Evolutionary conservation across 1,140 invertebrate genomes (phyloP), one percentile per base, ranked within the genome.

Genomic region (Cherax quadricarinatus): DNA sequence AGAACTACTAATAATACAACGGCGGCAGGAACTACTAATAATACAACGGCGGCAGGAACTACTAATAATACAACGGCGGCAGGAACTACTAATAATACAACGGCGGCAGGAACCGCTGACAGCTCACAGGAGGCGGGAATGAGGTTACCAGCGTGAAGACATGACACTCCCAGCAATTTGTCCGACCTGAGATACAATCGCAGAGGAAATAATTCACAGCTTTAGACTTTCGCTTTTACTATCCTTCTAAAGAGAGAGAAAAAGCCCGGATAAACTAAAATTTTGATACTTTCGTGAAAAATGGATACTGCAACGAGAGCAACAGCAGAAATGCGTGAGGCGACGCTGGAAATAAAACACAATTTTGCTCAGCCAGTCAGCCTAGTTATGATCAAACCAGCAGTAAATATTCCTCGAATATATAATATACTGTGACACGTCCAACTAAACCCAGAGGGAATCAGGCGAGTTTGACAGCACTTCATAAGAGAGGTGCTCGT

Each of bases 401-500:
- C 70, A 30, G 12, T 75, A 75, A 75, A 85, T 70, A 85, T 49
- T 48, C 14, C 75, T 9, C 9, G 14, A 88, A n/a, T n/a, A n/a
- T n/a, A n/a, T n/a, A 51, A 79, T 62, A 88, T 48, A 62, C 75
- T 57, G 60, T 48, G 21, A 62, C 81, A 85, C 88, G 48, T 49
- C 80, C 80, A 78, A 75, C 80, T 66, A 90, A 78, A 90, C 49
- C 73, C n/a, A 70, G 48, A 78, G 60, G 78, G 84, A 91, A 91
- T 87, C 83, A 75, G 66, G 51, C 84, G 51, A 53, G 83, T 86
- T 91, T 91, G 90, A 91, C 90, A 86, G 84, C 84, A 53, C 84
- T 91, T 87, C 90, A 80, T 91, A 73, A 87, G 84, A 88, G 86
- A 91, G 90, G 90, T 91, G 75, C 90, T 91, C 83, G 75, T 87